A percentile compares a stretch with the other conserved stretches of the same genome.
phyloP scores from a whole-genome alignment of 1,140 invertebrate genomes.

The Elymnias hypermnestra region DNA sequence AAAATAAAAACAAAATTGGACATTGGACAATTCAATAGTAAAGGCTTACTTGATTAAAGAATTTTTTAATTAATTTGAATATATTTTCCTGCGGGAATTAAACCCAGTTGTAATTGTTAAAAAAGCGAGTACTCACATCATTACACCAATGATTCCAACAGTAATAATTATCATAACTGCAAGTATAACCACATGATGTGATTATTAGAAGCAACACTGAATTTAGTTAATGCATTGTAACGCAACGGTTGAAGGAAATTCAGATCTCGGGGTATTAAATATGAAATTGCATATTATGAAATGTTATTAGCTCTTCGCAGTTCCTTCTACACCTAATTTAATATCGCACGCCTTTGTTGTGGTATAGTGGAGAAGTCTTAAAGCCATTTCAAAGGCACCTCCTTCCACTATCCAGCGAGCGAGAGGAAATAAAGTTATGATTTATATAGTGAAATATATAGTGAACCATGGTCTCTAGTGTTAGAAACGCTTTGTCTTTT shows the following conservation, averaged over 20 bases:
- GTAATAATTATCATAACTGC: no score
- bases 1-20: no score
- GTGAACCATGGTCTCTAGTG: constrained; percentile 37
- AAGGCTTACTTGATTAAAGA: no score
- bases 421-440: constrained; percentile 73
- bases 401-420: constrained; percentile 41
- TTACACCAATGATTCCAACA: no score
- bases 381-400: constrained; percentile 66
- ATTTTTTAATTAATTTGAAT: no score
- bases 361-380: constrained; percentile 50
- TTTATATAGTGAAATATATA: constrained; percentile 71
- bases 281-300: constrained; percentile 19
- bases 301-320: constrained; percentile 21
- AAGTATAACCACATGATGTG: no score
- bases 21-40: no score
- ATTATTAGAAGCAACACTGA: constrained; percentile 4
- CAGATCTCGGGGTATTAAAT: constrained; percentile 11
- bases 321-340: constrained; percentile 59
- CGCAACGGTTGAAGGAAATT: constrained; percentile 1
- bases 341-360: constrained; percentile 59
- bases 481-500: no score
- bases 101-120: no score
- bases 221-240: constrained; percentile 12
- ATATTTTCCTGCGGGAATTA: no score
- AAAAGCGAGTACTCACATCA: no score